phyloP scores from a whole-genome alignment of 2,888 invertebrate species.

The Thereva nobilitata region DNA sequence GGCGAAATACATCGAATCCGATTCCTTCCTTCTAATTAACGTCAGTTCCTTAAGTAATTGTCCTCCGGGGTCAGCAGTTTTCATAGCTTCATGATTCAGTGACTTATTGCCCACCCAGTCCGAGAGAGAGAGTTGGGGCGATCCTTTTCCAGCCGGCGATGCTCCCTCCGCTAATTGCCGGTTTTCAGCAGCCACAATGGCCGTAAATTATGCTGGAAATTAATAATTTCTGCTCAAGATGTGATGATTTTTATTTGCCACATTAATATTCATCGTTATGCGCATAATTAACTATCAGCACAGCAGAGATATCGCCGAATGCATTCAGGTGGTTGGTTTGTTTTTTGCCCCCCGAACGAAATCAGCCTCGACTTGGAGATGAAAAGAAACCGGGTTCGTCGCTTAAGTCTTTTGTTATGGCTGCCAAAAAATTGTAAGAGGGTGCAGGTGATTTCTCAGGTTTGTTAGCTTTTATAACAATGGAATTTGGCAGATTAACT shows the following conservation, averaged over 20 bases:
- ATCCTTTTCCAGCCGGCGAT: conserved; percentile 9
- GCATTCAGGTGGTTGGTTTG: not conserved
- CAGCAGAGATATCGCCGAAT: not conserved
- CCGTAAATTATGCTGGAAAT: conserved; percentile 27
- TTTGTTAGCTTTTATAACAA: too few relatives aligned
- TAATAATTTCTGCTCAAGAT: conserved; percentile 31
- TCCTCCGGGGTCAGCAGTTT: conserved; percentile 34
- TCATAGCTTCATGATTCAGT: conserved; percentile 31
- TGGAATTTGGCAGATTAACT: too few relatives aligned
- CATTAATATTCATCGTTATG: conserved; percentile 30
- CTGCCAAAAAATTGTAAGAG: too few relatives aligned
- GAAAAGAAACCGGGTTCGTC: not conserved
- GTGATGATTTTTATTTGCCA: conserved; percentile 30
- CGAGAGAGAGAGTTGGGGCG: not conserved
- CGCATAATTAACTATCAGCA: conserved; percentile 21
- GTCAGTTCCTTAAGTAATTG: conserved; percentile 31
- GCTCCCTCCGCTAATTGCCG: not conserved
- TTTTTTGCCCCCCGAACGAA: not conserved
- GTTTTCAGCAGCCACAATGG: conserved; percentile 8
- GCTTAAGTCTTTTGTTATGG: conserved; percentile 5
- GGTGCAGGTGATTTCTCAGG: too few relatives aligned
- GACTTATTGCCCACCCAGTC: conserved; percentile 15
- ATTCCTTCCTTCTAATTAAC: conserved; percentile 29
- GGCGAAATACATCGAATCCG: conserved; percentile 11
- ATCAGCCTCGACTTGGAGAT: not conserved